Base-by-base conservation (phyloP, 2,888 invertebrate genomes). In the Pasiphila rectangulata region DNA sequence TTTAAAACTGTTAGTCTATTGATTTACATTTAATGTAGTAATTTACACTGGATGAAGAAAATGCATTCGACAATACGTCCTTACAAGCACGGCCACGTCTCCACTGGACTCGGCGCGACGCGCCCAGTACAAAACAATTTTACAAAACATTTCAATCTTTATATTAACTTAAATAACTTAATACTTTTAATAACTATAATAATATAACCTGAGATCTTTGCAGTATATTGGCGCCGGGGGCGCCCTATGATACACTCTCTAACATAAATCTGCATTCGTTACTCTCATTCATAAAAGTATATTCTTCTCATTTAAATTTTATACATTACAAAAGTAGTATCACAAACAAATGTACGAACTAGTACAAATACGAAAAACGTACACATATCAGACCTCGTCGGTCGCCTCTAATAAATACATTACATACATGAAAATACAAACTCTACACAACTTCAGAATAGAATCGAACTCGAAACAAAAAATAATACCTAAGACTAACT, bases 331-430 rank as follows among this genome's bases (percentile, higher is more conserved):
- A 86, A 86, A 84, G 89, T 89, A 89, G 88, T 89, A 89, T 89
- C 89, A 89, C 89, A 89, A 89, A 89, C 83, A 87, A 89, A 88
- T 86, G 88, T 89, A 89, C 88, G 76, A 86, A 83, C 86, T 84
- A 85, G 87, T 86, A 84, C 83, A 83, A 79, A 82, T 83, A 85
- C 80, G 77, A 85, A 79, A 81, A 81, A 80, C 79, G 79, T 82
- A 79, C 80, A 82, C 79, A 80, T 79, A 82, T 67, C 76, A 66
- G 58, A 61, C 62, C 66, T 51, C 64, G 67, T 79, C 74, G 83
- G 69, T 69, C 84, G 75, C 69, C 79, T 81, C 83, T 83, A 83
- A 84, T 84, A 84, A 84, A 85, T 85, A 85, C 83, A 76, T 77
- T 79, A 79, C 78, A 83, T 79, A 79, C 83, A 81, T 75, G 81